A percentile compares a stretch with the other conserved stretches of the same genome.
Conservation (phyloP, 1,140 invertebrate species). For the Drosophila oshimai region DNA sequence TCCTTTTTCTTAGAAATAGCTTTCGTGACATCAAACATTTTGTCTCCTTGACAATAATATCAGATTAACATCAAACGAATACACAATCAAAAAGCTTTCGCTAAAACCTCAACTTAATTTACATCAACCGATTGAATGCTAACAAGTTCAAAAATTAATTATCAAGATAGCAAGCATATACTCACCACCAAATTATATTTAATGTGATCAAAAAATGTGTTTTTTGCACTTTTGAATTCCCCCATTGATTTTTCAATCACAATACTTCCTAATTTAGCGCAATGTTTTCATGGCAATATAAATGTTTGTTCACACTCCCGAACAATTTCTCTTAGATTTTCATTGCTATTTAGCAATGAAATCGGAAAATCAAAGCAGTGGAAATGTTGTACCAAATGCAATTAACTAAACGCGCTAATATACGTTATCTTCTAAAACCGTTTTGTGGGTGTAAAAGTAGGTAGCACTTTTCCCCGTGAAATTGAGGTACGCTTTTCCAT, state of each 20-base stretch:
- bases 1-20: too few species aligned
- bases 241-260: conserved; percentile 51
- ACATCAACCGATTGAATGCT: conserved; percentile 13
- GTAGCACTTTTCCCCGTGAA: conserved; percentile 40
- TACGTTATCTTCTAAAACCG: neutral
- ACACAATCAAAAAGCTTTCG: neutral
- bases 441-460: conserved; percentile 7
- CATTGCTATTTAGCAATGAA: neutral
- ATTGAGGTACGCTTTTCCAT: conserved; percentile 49
- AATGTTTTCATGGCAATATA: conserved; percentile 36
- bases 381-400: conserved; percentile 63
- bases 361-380: conserved; percentile 15
- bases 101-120: neutral
- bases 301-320: conserved; percentile 9
- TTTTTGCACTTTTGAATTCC: conserved; percentile 62
- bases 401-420: conserved; percentile 71
- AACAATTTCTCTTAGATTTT: conserved; percentile 28
- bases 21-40: neutral
- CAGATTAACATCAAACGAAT: conserved; percentile 3
- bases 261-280: conserved; percentile 74
- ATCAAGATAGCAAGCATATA: neutral
- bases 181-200: neutral
- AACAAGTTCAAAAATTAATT: conserved; percentile 44
- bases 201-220: conserved; percentile 26
- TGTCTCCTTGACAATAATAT: conserved; percentile 7